A percentile compares a stretch with the other conserved stretches of the same genome.
Evolutionary conservation across 2,888 invertebrate species (phyloP).

Genomic region (Spilarctia lutea): DNA sequence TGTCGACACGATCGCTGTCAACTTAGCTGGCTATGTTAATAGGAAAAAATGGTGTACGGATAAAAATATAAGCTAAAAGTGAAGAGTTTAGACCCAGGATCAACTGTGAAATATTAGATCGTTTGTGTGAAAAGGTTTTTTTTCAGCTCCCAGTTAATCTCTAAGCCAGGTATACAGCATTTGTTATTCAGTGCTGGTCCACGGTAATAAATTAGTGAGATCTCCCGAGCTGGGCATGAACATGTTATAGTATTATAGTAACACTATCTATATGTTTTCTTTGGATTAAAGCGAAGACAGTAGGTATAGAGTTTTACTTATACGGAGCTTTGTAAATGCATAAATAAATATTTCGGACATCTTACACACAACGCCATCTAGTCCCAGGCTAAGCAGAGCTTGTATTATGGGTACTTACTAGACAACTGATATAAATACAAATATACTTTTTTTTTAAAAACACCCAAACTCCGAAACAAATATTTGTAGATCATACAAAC

Average conservation of each 20-base stretch:
- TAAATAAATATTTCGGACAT: no score
- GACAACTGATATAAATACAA: no score
- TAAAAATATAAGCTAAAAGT: conserved; percentile 34
- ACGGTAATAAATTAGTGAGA: background rate
- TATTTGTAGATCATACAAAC: no score
- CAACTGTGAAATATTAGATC: conserved; percentile 21
- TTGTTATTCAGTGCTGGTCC: background rate
- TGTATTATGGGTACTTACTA: no score
- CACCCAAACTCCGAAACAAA: no score
- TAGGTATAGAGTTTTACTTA: no score
- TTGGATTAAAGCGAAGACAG: no score
- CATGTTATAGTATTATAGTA: background rate
- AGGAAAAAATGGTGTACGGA: conserved; percentile 33
- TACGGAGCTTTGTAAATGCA: no score
- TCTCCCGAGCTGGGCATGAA: background rate
- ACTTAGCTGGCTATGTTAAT: conserved; percentile 49
- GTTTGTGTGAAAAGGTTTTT: background rate
- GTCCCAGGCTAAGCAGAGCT: no score
- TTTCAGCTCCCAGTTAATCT: background rate
- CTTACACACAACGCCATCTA: no score
- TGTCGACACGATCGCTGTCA: conserved; percentile 46
- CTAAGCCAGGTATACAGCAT: background rate
- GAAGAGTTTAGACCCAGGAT: conserved; percentile 37
- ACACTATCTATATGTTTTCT: background rate
- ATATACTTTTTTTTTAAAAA: no score